Conservation (phyloP, 1,140 invertebrate genomes). For the Drosophila kanapiae region DNA sequence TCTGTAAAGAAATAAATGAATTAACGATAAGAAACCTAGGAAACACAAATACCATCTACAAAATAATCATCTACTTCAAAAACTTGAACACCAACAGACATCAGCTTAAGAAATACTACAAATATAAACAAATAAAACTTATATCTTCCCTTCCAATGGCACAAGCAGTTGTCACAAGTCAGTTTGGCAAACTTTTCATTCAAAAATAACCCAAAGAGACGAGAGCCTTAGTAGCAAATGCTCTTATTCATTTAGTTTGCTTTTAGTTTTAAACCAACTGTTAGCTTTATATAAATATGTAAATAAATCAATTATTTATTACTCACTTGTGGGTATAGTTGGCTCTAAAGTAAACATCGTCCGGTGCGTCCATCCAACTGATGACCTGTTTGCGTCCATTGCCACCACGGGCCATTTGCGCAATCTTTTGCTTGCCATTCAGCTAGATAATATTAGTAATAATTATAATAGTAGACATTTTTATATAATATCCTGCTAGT, state of each 20-base stretch:
- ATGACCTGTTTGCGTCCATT: conserved; percentile 94
- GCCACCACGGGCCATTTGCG: conserved; percentile 88
- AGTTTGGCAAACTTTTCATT: neutral
- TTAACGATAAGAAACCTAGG: no score
- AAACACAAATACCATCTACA: no score
- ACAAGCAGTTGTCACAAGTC: neutral
- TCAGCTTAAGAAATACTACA: no score
- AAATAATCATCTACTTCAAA: no score
- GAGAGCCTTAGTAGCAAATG: no score
- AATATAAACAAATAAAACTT: no score
- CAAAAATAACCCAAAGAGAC: no score
- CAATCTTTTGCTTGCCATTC: conserved; percentile 91
- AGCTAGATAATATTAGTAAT: conserved; percentile 83
- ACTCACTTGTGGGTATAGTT: conserved; percentile 95
- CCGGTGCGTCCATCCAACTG: conserved; percentile 98
- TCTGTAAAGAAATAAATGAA: conserved; percentile 86
- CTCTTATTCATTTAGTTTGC: no score
- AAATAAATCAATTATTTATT: neutral
- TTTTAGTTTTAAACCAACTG: no score
- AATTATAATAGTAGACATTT: neutral
- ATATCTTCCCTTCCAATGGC: neutral
- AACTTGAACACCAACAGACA: no score
- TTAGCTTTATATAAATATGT: no score
- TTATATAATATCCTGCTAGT: neutral
- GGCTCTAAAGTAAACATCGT: conserved; percentile 98